Percentiles rank a stretch among this genome's conserved stretches.
Conservation (phyloP, 2,888 invertebrate genomes). For the Caenorhabditis doughertyi region DNA sequence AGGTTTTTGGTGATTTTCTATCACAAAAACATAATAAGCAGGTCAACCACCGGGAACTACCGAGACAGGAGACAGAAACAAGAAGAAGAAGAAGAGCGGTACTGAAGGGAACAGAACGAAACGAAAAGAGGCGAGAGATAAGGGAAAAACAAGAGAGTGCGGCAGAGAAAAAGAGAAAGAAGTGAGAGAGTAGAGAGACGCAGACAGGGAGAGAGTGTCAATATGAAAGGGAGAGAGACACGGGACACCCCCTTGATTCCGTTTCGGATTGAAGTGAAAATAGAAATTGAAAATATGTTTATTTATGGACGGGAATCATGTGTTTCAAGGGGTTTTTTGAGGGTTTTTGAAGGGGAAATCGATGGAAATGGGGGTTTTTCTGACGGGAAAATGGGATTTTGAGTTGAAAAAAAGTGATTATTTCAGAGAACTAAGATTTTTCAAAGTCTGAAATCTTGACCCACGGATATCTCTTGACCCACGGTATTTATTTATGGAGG, state of each 20-base stretch:
- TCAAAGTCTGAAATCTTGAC: no score
- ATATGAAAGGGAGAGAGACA: slow-evolving; percentile 1
- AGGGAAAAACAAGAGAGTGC: slow-evolving; percentile 15
- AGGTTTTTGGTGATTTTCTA: background rate
- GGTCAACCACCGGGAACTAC: background rate
- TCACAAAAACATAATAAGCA: background rate
- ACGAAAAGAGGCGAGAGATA: background rate
- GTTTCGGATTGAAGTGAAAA: background rate
- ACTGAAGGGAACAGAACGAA: background rate
- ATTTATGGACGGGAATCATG: background rate
- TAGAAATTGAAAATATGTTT: background rate
- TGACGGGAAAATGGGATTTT: background rate
- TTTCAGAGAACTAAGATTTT: no score
- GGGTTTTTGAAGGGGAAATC: background rate
- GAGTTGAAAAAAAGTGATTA: background rate
- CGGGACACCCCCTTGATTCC: slow-evolving; percentile 10
- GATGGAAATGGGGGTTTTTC: no score
- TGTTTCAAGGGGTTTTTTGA: no score
- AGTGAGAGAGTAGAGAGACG: background rate
- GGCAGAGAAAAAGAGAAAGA: slow-evolving; percentile 4
- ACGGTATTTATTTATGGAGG: no score
- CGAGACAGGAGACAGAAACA: no score
- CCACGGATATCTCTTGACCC: no score
- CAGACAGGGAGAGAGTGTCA: background rate
- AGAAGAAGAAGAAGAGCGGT: background rate